Conservation (phyloP, 2,888 invertebrate genomes). For the Brachypalpus laphriformis region DNA sequence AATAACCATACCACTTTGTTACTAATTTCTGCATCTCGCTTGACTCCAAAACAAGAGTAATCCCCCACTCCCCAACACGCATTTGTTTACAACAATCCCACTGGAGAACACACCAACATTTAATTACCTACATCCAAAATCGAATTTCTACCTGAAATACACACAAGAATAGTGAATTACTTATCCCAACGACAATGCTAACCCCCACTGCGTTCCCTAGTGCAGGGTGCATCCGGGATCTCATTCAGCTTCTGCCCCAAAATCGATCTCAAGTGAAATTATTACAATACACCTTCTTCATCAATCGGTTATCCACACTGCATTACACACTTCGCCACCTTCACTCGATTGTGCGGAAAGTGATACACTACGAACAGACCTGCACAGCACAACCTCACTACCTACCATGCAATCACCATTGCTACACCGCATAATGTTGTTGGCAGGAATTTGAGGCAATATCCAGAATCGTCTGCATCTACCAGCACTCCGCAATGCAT, state of each 20-base stretch:
- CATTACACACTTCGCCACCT: slow-evolving; percentile 51
- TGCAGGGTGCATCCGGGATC: neutral
- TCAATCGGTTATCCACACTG: slow-evolving; percentile 19
- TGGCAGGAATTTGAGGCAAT: slow-evolving; percentile 43
- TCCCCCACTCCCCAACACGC: slow-evolving; percentile 11
- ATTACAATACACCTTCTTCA: slow-evolving; percentile 23
- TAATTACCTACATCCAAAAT: slow-evolving; percentile 47
- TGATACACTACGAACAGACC: neutral
- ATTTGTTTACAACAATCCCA: neutral
- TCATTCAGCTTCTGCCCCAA: neutral
- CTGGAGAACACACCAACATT: slow-evolving; percentile 41
- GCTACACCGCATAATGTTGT: slow-evolving; percentile 38
- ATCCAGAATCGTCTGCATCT: slow-evolving; percentile 15
- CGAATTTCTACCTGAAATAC: slow-evolving; percentile 22
- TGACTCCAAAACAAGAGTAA: slow-evolving; percentile 4
- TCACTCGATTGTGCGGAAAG: slow-evolving; percentile 27
- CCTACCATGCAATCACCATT: slow-evolving; percentile 39
- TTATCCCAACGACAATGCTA: neutral
- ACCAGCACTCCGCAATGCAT: slow-evolving; percentile 1
- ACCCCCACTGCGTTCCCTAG: slow-evolving; percentile 1
- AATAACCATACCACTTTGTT: neutral
- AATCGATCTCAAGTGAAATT: slow-evolving; percentile 34
- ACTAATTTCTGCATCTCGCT: neutral
- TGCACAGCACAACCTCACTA: neutral
- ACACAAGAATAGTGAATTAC: slow-evolving; percentile 45